Percentiles rank a stretch among this genome's conserved stretches.
These are phyloP conservation scores for Coregonus clupeaformis DNA, from an alignment of 2,113 vertebrate genomes.

Conservation along the genomic window DNA sequence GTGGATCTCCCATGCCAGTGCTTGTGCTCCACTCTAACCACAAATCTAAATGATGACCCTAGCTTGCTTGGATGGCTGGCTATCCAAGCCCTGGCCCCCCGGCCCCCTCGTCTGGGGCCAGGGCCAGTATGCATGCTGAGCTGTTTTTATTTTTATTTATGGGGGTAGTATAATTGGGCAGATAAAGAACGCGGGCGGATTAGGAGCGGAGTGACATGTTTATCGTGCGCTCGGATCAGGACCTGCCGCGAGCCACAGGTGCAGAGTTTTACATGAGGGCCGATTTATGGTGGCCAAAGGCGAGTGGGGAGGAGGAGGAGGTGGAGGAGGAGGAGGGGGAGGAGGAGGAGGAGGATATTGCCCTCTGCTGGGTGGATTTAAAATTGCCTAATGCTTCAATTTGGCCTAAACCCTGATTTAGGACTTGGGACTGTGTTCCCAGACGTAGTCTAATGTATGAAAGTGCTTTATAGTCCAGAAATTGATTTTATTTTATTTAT, in stretches of 20 bases:
- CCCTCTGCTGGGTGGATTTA: constrained; percentile 39
- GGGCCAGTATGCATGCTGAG: constrained; percentile 30
- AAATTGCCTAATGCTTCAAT: background rate
- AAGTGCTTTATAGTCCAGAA: too few relatives aligned
- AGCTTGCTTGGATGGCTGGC: background rate
- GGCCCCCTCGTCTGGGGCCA: constrained; percentile 22
- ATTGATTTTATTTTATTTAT: too few relatives aligned
- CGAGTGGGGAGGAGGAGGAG: background rate
- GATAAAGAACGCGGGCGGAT: constrained; percentile 41
- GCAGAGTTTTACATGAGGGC: constrained; percentile 69
- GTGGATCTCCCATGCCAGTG: constrained; percentile 9
- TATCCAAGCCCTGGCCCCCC: background rate
- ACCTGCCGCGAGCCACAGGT: constrained; percentile 64
- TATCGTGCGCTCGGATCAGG: constrained; percentile 59
- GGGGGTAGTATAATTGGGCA: constrained; percentile 45
- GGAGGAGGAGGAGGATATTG: constrained; percentile 3
- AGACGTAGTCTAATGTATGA: too few relatives aligned
- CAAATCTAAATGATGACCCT: constrained; percentile 21
- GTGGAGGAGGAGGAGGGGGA: background rate
- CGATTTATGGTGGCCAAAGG: constrained; percentile 62
- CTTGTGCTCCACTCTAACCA: constrained; percentile 22
- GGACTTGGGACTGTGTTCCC: background rate
- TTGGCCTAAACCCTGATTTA: background rate
- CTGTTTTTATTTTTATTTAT: constrained; percentile 67
- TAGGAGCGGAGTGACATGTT: constrained; percentile 66